Evolutionary conservation across 2,113 vertebrate species (phyloP).

Genomic region (Carassius gibelio): DNA sequence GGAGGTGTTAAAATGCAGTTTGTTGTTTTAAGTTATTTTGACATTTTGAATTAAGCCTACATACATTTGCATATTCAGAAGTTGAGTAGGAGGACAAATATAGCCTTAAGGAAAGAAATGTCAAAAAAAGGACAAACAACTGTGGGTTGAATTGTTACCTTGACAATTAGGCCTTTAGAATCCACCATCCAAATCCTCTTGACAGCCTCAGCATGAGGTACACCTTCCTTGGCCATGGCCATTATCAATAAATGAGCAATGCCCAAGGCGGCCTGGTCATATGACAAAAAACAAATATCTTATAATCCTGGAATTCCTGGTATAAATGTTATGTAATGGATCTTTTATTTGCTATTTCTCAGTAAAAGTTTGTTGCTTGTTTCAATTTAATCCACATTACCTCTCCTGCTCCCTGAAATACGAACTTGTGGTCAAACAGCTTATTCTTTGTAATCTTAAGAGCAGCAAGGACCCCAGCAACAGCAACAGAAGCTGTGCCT

Average conservation of each 20-base stretch:
- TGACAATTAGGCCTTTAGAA: slow-evolving; percentile 92
- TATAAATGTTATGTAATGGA: neutral
- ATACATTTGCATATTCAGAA: slow-evolving; percentile 8
- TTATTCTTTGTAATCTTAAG: slow-evolving; percentile 91
- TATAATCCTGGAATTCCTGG: neutral
- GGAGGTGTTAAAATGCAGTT: neutral
- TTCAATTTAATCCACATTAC: slow-evolving; percentile 67
- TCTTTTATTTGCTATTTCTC: neutral
- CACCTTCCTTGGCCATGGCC: slow-evolving; percentile 92
- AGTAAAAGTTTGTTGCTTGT: neutral
- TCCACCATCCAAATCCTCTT: slow-evolving; percentile 98
- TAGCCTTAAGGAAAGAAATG: neutral
- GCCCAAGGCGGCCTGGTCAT: slow-evolving; percentile 87
- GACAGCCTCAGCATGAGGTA: slow-evolving; percentile 79
- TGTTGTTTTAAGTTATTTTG: slow-evolving; percentile 13
- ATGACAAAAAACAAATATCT: slow-evolving; percentile 21
- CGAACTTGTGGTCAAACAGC: slow-evolving; percentile 89
- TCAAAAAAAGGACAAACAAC: neutral
- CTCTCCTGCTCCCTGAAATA: slow-evolving; percentile 98
- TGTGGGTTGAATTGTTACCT: slow-evolving; percentile 74
- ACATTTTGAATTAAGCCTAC: slow-evolving; percentile 23
- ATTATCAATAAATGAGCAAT: slow-evolving; percentile 91
- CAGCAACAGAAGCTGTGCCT: slow-evolving; percentile 95
- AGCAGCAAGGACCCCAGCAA: slow-evolving; percentile 89
- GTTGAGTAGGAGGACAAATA: slow-evolving; percentile 5